phyloP scores from a whole-genome alignment of 2,888 invertebrate genomes.

The Hirudinaria manillensis region DNA sequence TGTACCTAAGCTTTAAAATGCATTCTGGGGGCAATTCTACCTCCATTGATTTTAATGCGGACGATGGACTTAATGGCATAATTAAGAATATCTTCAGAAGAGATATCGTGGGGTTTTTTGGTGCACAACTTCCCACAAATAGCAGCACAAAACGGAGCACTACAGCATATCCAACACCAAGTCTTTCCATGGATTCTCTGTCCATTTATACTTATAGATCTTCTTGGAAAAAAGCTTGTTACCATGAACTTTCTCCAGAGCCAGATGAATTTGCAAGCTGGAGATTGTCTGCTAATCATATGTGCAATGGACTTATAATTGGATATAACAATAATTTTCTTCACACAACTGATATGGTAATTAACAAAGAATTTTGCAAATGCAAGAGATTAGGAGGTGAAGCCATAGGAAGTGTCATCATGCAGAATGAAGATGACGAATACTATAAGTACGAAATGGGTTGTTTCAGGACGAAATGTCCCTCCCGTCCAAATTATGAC shows the following conservation, averaged over 20 bases:
- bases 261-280: constrained; percentile 32
- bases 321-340: constrained; percentile 39
- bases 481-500: constrained; percentile 34
- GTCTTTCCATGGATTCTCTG: background rate
- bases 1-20: constrained; percentile 21
- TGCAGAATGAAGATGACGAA: constrained; percentile 41
- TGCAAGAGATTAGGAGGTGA: constrained; percentile 39
- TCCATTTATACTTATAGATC: background rate
- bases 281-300: constrained; percentile 8
- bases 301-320: constrained; percentile 34
- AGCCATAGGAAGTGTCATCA: constrained; percentile 37
- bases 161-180: background rate
- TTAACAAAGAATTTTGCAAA: constrained; percentile 34
- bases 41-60: background rate
- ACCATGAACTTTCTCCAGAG: constrained; percentile 16
- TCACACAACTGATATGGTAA: constrained; percentile 33
- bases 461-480: constrained; percentile 37
- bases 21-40: background rate
- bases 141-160: background rate
- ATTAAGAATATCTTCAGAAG: background rate
- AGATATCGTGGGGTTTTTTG: background rate
- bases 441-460: constrained; percentile 38
- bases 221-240: constrained; percentile 23
- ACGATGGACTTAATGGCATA: background rate
- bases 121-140: background rate